Conservation (phyloP, 1,140 invertebrate genomes). For the Sarcophaga bullata region DNA sequence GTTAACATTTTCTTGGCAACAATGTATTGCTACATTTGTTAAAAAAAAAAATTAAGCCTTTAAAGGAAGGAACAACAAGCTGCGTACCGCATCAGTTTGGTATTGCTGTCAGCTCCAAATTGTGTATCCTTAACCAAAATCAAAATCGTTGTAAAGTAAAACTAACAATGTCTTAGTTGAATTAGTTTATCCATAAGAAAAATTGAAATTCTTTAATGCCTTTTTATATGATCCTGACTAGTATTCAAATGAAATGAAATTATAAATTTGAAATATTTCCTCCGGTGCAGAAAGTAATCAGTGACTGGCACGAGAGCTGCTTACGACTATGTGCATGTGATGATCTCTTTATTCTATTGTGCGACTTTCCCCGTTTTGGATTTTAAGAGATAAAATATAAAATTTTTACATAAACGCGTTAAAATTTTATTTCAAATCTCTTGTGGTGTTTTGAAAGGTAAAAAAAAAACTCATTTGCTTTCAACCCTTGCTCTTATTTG, state of each 20-base stretch:
- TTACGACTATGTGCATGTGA: slow-evolving; percentile 13
- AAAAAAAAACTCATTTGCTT: neutral
- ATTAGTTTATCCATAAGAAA: no score
- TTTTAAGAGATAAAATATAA: no score
- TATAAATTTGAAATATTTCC: neutral
- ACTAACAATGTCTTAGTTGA: no score
- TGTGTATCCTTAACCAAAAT: neutral
- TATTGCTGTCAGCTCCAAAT: slow-evolving; percentile 2
- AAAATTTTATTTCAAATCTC: neutral
- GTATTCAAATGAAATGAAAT: no score
- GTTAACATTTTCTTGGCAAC: slow-evolving; percentile 14
- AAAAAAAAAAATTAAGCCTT: neutral
- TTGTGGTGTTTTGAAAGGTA: neutral
- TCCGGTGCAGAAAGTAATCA: neutral
- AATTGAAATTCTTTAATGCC: no score
- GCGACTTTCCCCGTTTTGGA: no score
- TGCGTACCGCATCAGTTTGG: neutral
- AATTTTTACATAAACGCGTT: no score
- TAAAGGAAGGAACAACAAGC: slow-evolving; percentile 12
- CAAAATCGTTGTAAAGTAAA: neutral
- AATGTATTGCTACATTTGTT: neutral
- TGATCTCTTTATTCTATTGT: neutral
- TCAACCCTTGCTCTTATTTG: slow-evolving; percentile 19
- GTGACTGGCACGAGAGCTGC: slow-evolving; percentile 10
- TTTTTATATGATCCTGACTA: no score